These are phyloP conservation scores for Rotaria macrura DNA, from an alignment of 2,888 invertebrate genomes.

Conservation along the genomic window DNA sequence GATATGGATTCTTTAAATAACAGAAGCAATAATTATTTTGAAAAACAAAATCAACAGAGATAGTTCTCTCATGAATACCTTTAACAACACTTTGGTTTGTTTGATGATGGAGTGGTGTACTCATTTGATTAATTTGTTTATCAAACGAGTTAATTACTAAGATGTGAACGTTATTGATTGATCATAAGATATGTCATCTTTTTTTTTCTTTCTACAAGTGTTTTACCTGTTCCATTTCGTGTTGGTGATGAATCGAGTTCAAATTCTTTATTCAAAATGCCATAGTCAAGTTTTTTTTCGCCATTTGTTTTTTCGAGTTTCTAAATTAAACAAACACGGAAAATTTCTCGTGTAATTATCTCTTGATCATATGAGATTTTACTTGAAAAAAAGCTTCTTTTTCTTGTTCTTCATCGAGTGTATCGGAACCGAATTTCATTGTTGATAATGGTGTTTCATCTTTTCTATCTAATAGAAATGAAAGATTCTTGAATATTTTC, in stretches of 20 bases:
- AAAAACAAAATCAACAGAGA: too few species aligned
- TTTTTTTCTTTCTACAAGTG: background rate
- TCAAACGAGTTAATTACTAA: background rate
- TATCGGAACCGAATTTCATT: background rate
- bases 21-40: background rate
- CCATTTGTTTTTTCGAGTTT: background rate
- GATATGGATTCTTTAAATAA: background rate
- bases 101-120: conserved; percentile 5
- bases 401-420: background rate
- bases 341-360: background rate
- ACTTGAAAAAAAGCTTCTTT: background rate
- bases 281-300: background rate
- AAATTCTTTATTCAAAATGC: background rate
- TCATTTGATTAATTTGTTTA: background rate
- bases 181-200: background rate
- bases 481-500: background rate
- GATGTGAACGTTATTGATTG: background rate
- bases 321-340: background rate
- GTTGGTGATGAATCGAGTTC: background rate
- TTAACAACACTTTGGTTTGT: background rate
- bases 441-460: background rate
- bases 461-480: background rate
- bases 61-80: background rate
- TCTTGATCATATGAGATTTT: background rate
- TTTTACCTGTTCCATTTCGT: background rate